phyloP scores from a whole-genome alignment of 2,888 invertebrate genomes.

The Rhimphoctona megacephalus region DNA sequence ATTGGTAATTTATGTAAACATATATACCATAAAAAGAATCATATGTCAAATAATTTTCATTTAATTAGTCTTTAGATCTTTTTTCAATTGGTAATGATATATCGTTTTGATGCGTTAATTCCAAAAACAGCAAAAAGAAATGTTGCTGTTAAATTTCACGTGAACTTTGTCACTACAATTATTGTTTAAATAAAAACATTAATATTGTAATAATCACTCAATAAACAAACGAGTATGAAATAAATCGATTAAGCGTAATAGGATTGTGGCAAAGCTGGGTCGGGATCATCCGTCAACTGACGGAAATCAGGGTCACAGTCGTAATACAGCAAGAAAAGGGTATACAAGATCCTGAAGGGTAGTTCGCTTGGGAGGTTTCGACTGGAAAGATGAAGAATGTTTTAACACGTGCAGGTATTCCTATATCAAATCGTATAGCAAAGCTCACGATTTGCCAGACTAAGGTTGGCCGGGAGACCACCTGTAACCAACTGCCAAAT shows the following conservation, averaged over 20 bases:
- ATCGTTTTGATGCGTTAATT: not conserved
- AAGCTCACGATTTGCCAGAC: constrained; percentile 55
- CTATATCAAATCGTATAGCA: constrained; percentile 41
- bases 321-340: constrained; percentile 12
- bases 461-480: constrained; percentile 63
- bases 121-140: not conserved
- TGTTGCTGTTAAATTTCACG: not conserved
- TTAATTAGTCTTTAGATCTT: not conserved
- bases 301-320: constrained; percentile 36
- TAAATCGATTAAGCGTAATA: not conserved
- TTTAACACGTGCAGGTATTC: constrained; percentile 42
- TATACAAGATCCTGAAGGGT: constrained; percentile 7
- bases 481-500: constrained; percentile 62
- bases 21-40: not conserved
- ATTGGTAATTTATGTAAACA: not conserved
- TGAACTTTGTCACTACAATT: not conserved
- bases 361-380: constrained; percentile 29
- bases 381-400: constrained; percentile 54
- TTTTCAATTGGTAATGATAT: not conserved
- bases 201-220: not conserved
- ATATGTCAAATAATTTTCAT: no score
- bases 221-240: not conserved
- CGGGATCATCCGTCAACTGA: constrained; percentile 1
- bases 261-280: not conserved
- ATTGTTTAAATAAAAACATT: not conserved